Evolutionary conservation across 2,113 vertebrate genomes (phyloP), one percentile per base, ranked within the genome.

Genomic region (Brachyhypopomus gauderio): DNA sequence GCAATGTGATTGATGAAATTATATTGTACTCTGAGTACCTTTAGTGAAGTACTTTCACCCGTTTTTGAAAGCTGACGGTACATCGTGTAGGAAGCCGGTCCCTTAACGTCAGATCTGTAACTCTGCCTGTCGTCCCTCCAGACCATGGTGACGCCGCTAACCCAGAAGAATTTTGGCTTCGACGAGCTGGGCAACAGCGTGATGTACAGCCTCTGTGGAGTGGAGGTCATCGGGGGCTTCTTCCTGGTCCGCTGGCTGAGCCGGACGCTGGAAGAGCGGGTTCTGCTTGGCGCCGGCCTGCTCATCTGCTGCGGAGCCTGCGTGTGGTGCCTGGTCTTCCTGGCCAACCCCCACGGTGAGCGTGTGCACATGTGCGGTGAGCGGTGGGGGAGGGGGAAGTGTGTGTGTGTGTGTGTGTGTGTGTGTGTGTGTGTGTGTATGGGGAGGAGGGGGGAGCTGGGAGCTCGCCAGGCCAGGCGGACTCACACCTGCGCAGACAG

Each of bases 91-190:
- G 41, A 41, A 2, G 41, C 4, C 41, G 3, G 5, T 41, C 9
- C 41, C 41, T 41, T 41, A 1, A 8, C 5, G 41, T 41, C 5
- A 41, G 4, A 41, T 41, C 41, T 41, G 5, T 41, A 41, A 41
- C 7, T 6, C 41, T 41, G 41, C 2, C 41, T 38, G 7, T 41
- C 41, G 1, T 74, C 4, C 58, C 76, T n/a, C 25, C 84, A 96
- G 95, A 96, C 95, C 34, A 94, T 95, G 93, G 93, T 95, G 84
- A 96, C 95, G 2, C 95, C 95, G 20, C 80, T 96, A 87, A 95
- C 94, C 0, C 94, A 95, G 89, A 91, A 84, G 38, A 91, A 91
- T 89, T 94, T 96, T 67, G 84, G 91, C 81, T 95, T 95, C 4
- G 90, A 90, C 3, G 95, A 96, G 89, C 90, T 95, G 85, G 93